phyloP scores from a whole-genome alignment of 2,113 vertebrate genomes.

The Struthidea cinerea region DNA sequence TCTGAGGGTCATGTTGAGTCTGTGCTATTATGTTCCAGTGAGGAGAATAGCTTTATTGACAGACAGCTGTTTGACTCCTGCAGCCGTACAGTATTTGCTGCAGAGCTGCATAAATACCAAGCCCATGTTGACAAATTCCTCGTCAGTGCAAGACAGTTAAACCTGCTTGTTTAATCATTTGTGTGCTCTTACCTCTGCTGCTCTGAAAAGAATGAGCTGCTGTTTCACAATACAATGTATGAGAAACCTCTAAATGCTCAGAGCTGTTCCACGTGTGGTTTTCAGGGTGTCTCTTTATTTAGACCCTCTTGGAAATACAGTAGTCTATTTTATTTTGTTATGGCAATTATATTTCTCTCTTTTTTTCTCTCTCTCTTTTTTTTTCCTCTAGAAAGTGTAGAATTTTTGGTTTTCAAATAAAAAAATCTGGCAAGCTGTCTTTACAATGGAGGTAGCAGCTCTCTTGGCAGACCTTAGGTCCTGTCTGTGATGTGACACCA shows the following conservation, averaged over 20 bases:
- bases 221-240: not conserved
- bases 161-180: constrained; percentile 55
- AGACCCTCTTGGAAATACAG: not conserved
- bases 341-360: not conserved
- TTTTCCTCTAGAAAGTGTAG: not conserved
- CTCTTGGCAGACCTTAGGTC: not conserved
- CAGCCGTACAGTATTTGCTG: not conserved
- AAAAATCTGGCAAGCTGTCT: not conserved
- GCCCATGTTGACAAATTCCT: constrained; percentile 54
- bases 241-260: not conserved
- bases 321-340: not conserved
- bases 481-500: not conserved
- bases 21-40: constrained; percentile 24
- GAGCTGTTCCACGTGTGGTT: not conserved
- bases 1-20: constrained; percentile 50
- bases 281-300: not conserved
- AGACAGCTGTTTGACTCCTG: constrained; percentile 53
- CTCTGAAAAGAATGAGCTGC: not conserved
- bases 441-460: not conserved
- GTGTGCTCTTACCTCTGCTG: constrained; percentile 10
- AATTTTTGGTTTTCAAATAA: not conserved
- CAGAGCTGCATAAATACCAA: constrained; percentile 6
- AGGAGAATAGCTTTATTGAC: constrained; percentile 40
- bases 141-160: constrained; percentile 16
- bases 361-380: too few relatives aligned